These are phyloP conservation scores for Bicyclus anynana DNA, from an alignment of 1,140 invertebrate species.

Conservation along the genomic window DNA sequence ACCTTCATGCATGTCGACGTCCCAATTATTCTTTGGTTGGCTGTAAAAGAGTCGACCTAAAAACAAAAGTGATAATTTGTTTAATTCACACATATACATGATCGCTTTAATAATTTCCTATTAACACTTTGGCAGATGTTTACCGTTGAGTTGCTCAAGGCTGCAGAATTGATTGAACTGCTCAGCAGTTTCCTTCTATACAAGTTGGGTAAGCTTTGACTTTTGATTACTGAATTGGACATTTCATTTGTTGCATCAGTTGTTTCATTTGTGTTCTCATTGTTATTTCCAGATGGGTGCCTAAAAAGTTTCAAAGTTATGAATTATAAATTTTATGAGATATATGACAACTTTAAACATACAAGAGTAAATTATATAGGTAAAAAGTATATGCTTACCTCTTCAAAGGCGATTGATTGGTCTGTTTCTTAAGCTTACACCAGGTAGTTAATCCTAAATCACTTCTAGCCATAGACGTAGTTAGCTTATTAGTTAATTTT, in stretches of 20 bases:
- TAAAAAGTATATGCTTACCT: slow-evolving; percentile 57
- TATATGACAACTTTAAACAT: too few relatives aligned
- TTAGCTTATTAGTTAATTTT: slow-evolving; percentile 77
- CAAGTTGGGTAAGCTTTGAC: slow-evolving; percentile 87
- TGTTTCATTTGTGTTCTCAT: slow-evolving; percentile 72
- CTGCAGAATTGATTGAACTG: slow-evolving; percentile 69
- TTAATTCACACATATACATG: slow-evolving; percentile 18
- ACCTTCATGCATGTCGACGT: slow-evolving; percentile 78
- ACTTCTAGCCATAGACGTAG: slow-evolving; percentile 88
- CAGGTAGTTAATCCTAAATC: slow-evolving; percentile 90
- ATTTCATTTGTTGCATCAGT: slow-evolving; percentile 62
- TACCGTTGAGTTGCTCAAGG: slow-evolving; percentile 80
- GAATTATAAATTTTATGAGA: background rate
- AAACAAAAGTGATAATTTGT: slow-evolving; percentile 39
- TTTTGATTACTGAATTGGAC: slow-evolving; percentile 79
- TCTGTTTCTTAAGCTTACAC: slow-evolving; percentile 87
- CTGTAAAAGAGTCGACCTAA: slow-evolving; percentile 76
- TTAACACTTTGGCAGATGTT: slow-evolving; percentile 39
- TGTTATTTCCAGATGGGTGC: slow-evolving; percentile 89
- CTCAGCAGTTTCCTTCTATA: slow-evolving; percentile 66
- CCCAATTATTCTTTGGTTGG: slow-evolving; percentile 72
- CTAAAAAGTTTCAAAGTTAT: slow-evolving; percentile 55
- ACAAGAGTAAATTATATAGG: too few relatives aligned
- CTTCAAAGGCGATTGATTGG: slow-evolving; percentile 67
- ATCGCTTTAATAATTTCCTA: slow-evolving; percentile 28